These are phyloP conservation scores for Turdus rufiventris DNA, from an alignment of 2,113 vertebrate species.

Conservation along the genomic window DNA sequence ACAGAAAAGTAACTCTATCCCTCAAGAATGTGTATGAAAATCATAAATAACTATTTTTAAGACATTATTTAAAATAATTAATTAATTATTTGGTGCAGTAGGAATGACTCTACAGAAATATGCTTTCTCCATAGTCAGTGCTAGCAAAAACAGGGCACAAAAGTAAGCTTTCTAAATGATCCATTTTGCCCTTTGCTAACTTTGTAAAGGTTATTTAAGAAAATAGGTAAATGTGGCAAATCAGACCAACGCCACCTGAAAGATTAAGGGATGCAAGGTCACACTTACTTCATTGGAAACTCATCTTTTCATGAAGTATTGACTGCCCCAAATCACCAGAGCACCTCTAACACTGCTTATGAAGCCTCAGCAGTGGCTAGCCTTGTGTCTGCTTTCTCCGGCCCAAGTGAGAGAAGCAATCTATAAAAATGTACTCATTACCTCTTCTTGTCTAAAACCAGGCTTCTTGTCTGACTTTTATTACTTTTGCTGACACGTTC, in stretches of 20 bases:
- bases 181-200: neutral
- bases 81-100: neutral
- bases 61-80: neutral
- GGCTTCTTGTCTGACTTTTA: neutral
- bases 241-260: neutral
- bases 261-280: rapidly evolving
- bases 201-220: neutral
- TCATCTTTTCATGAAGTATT: neutral
- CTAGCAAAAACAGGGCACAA: neutral
- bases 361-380: neutral
- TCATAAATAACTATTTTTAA: neutral
- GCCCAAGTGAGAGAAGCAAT: neutral
- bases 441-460: neutral
- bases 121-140: neutral
- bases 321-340: neutral
- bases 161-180: neutral
- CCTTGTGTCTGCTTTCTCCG: neutral
- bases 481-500: neutral
- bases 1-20: neutral
- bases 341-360: neutral
- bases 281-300: rapidly evolving
- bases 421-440: neutral
- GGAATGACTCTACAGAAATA: neutral
- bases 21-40: neutral
- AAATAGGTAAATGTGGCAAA: neutral